Conservation (phyloP, 2,113 vertebrate species). For the Psittacus erithacus region DNA sequence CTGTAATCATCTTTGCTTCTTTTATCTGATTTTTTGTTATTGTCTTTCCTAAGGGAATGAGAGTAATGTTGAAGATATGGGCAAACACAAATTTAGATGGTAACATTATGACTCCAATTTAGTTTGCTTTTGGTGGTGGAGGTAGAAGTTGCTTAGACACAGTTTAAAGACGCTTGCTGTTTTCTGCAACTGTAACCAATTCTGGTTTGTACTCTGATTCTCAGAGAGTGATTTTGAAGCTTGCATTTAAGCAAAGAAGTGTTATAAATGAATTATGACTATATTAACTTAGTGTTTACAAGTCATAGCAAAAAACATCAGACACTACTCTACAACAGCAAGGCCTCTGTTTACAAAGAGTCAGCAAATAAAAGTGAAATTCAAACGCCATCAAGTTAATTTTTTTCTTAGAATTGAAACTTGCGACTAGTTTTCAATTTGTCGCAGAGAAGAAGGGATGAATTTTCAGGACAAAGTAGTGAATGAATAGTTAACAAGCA, state of each 20-base stretch:
- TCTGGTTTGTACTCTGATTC: background rate
- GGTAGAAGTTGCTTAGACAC: background rate
- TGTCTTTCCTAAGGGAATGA: background rate
- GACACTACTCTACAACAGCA: background rate
- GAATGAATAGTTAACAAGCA: background rate
- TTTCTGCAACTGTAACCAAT: background rate
- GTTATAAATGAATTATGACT: slow-evolving; percentile 14
- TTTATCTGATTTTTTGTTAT: background rate
- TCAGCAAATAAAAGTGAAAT: background rate
- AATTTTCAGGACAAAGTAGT: background rate
- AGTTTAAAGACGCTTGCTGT: background rate
- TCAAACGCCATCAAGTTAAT: background rate
- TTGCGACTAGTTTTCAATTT: background rate
- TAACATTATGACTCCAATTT: background rate
- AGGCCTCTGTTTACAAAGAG: background rate
- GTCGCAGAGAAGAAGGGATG: background rate
- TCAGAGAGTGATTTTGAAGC: background rate
- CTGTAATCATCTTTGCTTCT: background rate
- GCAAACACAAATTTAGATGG: background rate
- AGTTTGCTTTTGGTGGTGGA: background rate
- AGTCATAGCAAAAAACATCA: background rate
- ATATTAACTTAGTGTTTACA: slow-evolving; percentile 14
- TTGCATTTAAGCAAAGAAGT: slow-evolving; percentile 15
- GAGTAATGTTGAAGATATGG: background rate
- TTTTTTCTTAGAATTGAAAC: background rate